Conservation (phyloP, 2,113 vertebrate genomes). For the Xiphophorus hellerii region DNA sequence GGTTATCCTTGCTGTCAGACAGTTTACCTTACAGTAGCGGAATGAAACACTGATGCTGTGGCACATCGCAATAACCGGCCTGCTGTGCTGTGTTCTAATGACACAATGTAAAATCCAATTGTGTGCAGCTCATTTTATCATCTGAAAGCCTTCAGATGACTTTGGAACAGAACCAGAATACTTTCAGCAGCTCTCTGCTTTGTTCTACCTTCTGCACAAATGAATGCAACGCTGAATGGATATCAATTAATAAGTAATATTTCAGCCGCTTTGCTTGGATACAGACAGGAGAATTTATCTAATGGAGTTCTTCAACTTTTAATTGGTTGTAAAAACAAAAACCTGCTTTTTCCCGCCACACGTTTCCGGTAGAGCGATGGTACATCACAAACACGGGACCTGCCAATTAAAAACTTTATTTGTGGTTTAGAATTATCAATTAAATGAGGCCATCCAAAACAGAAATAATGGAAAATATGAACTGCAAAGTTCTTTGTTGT, state of each 20-base stretch:
- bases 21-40: neutral
- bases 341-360: constrained; percentile 44
- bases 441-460: constrained; percentile 4
- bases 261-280: constrained; percentile 78
- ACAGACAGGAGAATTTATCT: constrained; percentile 73
- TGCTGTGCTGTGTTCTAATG: neutral
- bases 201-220: constrained; percentile 64
- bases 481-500: neutral
- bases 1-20: neutral
- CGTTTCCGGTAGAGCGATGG: constrained; percentile 48
- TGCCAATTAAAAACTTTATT: constrained; percentile 56
- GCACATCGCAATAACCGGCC: neutral
- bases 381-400: constrained; percentile 24
- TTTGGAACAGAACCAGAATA: constrained; percentile 63
- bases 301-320: constrained; percentile 81
- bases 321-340: constrained; percentile 78
- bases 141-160: constrained; percentile 38
- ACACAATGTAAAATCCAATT: neutral
- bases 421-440: constrained; percentile 41
- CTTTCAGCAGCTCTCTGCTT: constrained; percentile 58
- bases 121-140: constrained; percentile 2
- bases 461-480: neutral
- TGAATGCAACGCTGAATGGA: constrained; percentile 70
- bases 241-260: constrained; percentile 82
- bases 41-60: neutral